Evolutionary conservation across 2,113 vertebrate species (phyloP).

Genomic region (Centrocercus urophasianus): DNA sequence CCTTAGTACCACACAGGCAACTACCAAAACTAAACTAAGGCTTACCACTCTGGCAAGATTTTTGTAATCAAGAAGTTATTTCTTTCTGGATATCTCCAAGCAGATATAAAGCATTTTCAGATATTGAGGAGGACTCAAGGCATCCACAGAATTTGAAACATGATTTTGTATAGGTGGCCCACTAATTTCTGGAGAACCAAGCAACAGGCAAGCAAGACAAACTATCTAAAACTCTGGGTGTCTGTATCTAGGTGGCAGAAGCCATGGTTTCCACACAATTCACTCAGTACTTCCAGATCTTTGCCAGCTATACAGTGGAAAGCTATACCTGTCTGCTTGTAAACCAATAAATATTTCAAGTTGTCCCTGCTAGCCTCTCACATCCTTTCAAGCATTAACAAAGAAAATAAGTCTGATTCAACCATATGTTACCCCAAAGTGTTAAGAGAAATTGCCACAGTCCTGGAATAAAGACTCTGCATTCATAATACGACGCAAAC

Average conservation of each 20-base stretch:
- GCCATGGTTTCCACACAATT: neutral
- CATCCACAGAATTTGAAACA: neutral
- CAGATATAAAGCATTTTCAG: neutral
- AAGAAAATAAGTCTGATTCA: neutral
- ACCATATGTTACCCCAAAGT: neutral
- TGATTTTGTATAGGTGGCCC: rapidly evolving
- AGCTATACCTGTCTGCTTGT: neutral
- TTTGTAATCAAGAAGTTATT: neutral
- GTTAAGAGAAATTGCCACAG: neutral
- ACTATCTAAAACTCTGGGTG: neutral
- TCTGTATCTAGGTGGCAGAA: neutral
- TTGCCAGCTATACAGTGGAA: neutral
- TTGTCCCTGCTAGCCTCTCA: neutral
- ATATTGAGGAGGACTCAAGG: neutral
- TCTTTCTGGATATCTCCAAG: neutral
- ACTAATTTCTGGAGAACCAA: neutral
- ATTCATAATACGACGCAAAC: neutral
- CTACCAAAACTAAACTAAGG: neutral
- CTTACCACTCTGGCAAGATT: neutral
- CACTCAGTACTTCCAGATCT: neutral
- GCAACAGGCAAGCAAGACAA: neutral
- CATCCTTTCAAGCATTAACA: neutral
- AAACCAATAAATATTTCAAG: neutral
- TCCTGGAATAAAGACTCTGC: neutral
- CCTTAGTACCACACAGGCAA: neutral